Conservation (phyloP, 2,113 vertebrate genomes). For the Rhinogobius similis region DNA sequence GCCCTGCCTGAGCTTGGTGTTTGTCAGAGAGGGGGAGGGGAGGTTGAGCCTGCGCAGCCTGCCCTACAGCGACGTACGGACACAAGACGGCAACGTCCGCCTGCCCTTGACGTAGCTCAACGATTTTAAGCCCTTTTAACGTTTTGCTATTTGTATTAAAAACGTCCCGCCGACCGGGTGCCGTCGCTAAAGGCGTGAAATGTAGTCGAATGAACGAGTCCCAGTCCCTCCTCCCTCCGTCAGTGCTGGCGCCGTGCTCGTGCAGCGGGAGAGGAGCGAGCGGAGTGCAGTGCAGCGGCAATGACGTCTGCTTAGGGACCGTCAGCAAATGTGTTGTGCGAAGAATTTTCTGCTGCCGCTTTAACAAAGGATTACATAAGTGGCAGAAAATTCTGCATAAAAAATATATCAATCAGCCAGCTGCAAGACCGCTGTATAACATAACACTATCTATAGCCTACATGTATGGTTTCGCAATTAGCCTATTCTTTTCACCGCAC, state of each 20-base stretch:
- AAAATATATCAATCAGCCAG: too few species aligned
- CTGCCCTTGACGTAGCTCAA: not conserved
- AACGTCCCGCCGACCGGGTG: slow-evolving; percentile 23
- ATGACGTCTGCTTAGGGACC: slow-evolving; percentile 58
- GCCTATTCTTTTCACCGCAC: too few species aligned
- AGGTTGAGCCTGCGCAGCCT: slow-evolving; percentile 26
- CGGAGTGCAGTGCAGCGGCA: slow-evolving; percentile 8
- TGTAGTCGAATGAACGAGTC: slow-evolving; percentile 17
- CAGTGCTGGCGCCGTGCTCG: slow-evolving; percentile 38
- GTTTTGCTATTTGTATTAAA: slow-evolving; percentile 24
- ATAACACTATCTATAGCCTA: too few species aligned
- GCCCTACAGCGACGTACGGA: slow-evolving; percentile 27
- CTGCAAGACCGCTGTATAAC: not conserved
- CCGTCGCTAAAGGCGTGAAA: slow-evolving; percentile 12
- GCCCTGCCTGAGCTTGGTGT: slow-evolving; percentile 34
- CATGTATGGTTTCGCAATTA: too few species aligned
- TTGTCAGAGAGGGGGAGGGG: slow-evolving; percentile 70
- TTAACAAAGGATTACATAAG: slow-evolving; percentile 3
- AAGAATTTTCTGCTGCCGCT: not conserved
- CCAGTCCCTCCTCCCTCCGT: slow-evolving; percentile 16
- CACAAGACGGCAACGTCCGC: slow-evolving; percentile 21
- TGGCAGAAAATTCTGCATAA: not conserved
- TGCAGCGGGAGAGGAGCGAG: slow-evolving; percentile 23
- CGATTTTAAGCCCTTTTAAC: slow-evolving; percentile 14
- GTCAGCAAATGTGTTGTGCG: slow-evolving; percentile 31